Evolutionary conservation across 35 echinoderm and acorn worm genomes (phyloP).

Genomic region (Heliocidaris tuberculata): DNA sequence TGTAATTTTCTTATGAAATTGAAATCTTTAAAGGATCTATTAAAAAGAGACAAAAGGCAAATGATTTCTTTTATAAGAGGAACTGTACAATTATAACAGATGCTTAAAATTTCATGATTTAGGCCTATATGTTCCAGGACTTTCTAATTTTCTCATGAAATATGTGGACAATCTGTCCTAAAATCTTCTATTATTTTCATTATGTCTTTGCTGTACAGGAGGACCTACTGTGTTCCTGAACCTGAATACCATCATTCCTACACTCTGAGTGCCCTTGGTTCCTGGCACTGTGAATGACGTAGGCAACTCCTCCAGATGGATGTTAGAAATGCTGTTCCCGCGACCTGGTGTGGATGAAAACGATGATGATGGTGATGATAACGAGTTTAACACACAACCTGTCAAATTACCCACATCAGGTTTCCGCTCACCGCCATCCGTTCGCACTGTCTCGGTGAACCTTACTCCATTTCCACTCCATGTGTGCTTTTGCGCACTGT

Average conservation of each 20-base stretch:
- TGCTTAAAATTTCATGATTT: too few species aligned
- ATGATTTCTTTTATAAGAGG: too few species aligned
- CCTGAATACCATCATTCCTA: background rate
- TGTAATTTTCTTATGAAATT: too few species aligned
- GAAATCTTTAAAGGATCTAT: too few species aligned
- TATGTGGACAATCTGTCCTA: background rate
- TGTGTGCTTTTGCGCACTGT: background rate
- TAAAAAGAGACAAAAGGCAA: too few species aligned
- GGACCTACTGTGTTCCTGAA: background rate
- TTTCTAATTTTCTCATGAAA: too few species aligned
- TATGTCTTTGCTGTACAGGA: background rate
- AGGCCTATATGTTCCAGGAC: too few species aligned
- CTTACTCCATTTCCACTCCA: background rate
- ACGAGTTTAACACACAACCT: conserved; percentile 2
- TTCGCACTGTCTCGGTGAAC: background rate
- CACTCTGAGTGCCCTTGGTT: background rate
- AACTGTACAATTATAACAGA: too few species aligned
- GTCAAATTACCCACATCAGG: conserved; percentile 1
- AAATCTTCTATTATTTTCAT: background rate
- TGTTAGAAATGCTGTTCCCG: background rate
- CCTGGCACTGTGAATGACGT: background rate
- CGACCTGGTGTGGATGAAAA: background rate
- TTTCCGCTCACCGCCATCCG: background rate
- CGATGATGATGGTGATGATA: background rate
- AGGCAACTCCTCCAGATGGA: background rate